Percentiles rank a stretch among this genome's conserved stretches.
Conservation (phyloP, 1,140 invertebrate genomes). For the Anadara kagoshimensis region DNA sequence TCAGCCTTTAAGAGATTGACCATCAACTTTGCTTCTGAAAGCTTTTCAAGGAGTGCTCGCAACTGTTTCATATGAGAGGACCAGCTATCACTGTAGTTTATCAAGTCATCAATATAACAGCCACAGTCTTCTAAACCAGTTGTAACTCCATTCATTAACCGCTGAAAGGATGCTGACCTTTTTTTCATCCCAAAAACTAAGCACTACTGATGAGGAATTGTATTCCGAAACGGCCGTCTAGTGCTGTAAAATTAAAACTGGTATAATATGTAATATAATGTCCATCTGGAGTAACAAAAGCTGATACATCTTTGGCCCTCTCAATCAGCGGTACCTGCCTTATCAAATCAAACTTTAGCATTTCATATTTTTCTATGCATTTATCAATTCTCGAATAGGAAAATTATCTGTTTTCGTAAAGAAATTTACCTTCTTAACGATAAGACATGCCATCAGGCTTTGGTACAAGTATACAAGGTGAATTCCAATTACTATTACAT, state of each 20-base stretch:
- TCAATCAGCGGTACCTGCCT: slow-evolving; percentile 16
- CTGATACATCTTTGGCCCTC: slow-evolving; percentile 31
- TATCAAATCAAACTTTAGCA: slow-evolving; percentile 42
- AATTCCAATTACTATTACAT: no score
- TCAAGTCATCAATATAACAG: slow-evolving; percentile 76
- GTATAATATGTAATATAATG: no score
- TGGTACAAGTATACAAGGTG: slow-evolving; percentile 47
- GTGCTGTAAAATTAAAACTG: no score
- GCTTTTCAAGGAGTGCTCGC: slow-evolving; percentile 60
- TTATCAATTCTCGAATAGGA: slow-evolving; percentile 14
- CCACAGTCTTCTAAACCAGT: slow-evolving; percentile 37
- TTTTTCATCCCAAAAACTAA: slow-evolving; percentile 75
- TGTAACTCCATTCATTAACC: slow-evolving; percentile 74
- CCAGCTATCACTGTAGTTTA: slow-evolving; percentile 68
- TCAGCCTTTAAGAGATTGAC: no score
- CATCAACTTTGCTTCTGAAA: slow-evolving; percentile 63
- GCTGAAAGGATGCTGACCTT: slow-evolving; percentile 72
- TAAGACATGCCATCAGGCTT: slow-evolving; percentile 37
- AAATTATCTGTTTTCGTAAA: slow-evolving; percentile 35
- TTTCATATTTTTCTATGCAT: no score
- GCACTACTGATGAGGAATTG: no score
- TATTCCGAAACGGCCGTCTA: no score
- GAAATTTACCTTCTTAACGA: slow-evolving; percentile 36
- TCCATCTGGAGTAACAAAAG: slow-evolving; percentile 54
- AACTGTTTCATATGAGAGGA: slow-evolving; percentile 72